phyloP scores from a whole-genome alignment of 2,113 vertebrate species.

The Peucedramus taeniatus region DNA sequence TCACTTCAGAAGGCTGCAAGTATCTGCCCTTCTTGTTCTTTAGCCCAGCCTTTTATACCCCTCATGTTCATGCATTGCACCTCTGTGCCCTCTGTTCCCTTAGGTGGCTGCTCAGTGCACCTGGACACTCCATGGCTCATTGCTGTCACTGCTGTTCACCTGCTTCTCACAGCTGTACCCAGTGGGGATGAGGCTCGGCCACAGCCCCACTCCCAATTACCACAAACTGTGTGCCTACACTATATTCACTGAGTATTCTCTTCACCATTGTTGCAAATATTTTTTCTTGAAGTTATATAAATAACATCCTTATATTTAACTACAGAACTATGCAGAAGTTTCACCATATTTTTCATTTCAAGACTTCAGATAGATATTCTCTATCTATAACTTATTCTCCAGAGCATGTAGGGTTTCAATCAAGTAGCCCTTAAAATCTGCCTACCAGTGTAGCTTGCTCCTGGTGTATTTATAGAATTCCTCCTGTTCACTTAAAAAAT shows the following conservation, averaged over 20 bases:
- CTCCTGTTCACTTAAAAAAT: neutral
- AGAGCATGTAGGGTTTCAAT: neutral
- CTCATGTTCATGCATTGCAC: fast-evolving
- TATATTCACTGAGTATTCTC: neutral
- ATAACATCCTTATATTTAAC: neutral
- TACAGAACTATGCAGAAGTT: neutral
- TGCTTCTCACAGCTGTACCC: neutral
- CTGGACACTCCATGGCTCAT: neutral
- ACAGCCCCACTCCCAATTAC: neutral
- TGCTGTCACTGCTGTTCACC: neutral
- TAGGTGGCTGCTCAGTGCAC: neutral
- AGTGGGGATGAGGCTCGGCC: fast-evolving
- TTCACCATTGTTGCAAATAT: neutral
- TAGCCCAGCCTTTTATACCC: neutral
- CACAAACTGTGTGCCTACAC: neutral
- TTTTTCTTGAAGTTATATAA: fast-evolving
- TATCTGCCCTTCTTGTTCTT: neutral
- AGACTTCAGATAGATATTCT: neutral
- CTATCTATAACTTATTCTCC: neutral
- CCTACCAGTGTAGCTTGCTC: neutral
- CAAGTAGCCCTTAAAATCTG: neutral
- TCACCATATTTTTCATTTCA: neutral
- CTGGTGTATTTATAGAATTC: neutral
- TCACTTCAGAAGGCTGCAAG: neutral
- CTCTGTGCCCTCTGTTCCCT: neutral